Base-by-base conservation (phyloP, 1,140 invertebrate species). In the Tetramorium simillimum region DNA sequence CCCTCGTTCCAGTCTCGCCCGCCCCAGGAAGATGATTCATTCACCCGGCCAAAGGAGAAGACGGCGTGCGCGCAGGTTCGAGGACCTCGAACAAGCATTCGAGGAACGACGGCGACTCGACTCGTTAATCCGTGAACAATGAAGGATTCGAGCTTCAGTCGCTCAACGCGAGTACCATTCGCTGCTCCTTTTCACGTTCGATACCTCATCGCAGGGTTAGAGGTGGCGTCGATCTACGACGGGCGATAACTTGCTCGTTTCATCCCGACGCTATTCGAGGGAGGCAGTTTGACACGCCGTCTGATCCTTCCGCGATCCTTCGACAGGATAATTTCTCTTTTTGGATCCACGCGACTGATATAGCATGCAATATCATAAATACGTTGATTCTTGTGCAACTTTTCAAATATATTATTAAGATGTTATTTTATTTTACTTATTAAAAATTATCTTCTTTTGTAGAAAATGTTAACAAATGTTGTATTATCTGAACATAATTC, bases 41-140 rank as follows among this genome's bases (percentile, higher is more conserved):
- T 91, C 89, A 86, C 78, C 56, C 80, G 60, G 43, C 56, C 75
- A 86, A 90, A 70, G 88, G 73, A 77, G 88, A 58, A 16, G 78
- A 46, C 43, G 46, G 40, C 53, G 62, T 24, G 77, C 28, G 53
- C 69, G 80, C 84, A 77, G 80, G 76, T 86, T 86, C 86, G 88
- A 86, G 81, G 73, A 85, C 90, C 89, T 78, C 77, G 63, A 70
- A 46, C 51, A 77, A 77, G 51, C 58, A 43, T 28, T 69, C 37
- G n/a, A 90, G 86, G 73, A 85, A 85, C 62, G 87, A 85, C 40
- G 77, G 72, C 80, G 60, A 85, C 85, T 91, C 89, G 85, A 90
- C 88, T 92, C 90, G 89, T 92, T 92, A 93, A 93, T 92, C 91
- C 90, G 76, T 58, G 86, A 86, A 92, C 90, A 92, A 92, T 92